phyloP scores from a whole-genome alignment of 2,113 vertebrate species.

The Epinephelus fuscoguttatus region DNA sequence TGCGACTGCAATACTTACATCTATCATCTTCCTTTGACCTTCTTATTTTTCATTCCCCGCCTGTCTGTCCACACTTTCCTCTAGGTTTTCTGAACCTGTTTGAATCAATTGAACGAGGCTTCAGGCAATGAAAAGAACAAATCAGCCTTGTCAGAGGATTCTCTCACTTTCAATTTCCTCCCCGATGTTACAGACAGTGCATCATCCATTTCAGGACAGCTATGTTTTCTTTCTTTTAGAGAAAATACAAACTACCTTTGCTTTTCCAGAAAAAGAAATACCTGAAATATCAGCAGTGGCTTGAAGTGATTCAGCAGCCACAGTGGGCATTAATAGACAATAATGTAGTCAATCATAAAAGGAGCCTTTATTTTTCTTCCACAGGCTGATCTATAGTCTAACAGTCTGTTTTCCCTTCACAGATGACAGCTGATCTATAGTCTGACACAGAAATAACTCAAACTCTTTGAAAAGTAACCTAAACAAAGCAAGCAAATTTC shows the following conservation, averaged over 20 bases:
- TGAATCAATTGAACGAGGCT: conserved; percentile 48
- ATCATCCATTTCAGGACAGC: conserved; percentile 32
- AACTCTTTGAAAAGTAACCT: conserved; percentile 10
- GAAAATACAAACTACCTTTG: not conserved
- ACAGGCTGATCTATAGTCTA: conserved; percentile 1
- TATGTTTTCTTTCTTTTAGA: not conserved
- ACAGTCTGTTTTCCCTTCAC: conserved; percentile 6
- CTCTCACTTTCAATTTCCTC: conserved; percentile 46
- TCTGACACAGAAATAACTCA: not conserved
- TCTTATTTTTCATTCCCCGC: conserved; percentile 13
- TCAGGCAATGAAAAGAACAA: conserved; percentile 51
- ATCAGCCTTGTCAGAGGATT: conserved; percentile 42
- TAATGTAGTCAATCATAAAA: not conserved
- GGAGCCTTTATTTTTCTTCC: not conserved
- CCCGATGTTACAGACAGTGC: conserved; percentile 13
- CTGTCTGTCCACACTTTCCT: conserved; percentile 24
- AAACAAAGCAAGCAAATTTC: not conserved
- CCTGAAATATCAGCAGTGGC: not conserved
- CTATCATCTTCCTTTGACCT: conserved; percentile 14
- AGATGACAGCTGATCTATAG: not conserved
- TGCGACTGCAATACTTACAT: not conserved
- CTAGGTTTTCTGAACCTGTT: conserved; percentile 35
- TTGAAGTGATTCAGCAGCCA: not conserved
- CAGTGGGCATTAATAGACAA: not conserved
- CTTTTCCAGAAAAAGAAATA: not conserved